These are phyloP conservation scores for Potorous gilbertii DNA, from an alignment of 2,797 vertebrate species.

Conservation along the genomic window DNA sequence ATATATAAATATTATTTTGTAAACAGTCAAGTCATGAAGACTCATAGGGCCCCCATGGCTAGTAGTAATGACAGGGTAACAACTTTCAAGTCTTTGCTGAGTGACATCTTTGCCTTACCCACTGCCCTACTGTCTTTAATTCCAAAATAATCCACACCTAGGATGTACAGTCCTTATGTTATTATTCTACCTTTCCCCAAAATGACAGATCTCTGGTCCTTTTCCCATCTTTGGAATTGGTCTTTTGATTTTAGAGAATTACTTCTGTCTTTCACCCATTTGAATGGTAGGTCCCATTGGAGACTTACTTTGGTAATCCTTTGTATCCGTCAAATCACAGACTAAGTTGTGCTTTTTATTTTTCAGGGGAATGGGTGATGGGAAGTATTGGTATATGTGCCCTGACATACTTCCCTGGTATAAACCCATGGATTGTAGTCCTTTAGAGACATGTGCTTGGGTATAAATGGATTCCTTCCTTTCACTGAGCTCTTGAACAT, in stretches of 20 bases:
- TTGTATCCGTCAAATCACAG: not conserved
- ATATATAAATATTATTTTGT: not conserved
- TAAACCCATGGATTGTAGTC: not conserved
- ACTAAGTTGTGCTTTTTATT: not conserved
- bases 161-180: not conserved
- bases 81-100: not conserved
- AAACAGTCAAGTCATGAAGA: not conserved
- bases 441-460: not conserved
- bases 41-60: not conserved
- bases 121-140: not conserved
- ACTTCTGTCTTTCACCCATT: not conserved
- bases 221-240: not conserved
- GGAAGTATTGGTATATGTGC: not conserved
- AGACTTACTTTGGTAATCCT: not conserved
- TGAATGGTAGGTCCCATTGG: not conserved
- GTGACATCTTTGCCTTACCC: not conserved
- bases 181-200: not conserved
- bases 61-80: not conserved
- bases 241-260: not conserved
- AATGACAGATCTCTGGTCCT: not conserved
- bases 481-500: not conserved
- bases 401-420: not conserved
- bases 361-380: not conserved
- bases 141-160: not conserved
- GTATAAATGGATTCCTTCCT: not conserved